Evolutionary conservation across 2,888 invertebrate genomes (phyloP).

Genomic region (Agrochola macilenta): DNA sequence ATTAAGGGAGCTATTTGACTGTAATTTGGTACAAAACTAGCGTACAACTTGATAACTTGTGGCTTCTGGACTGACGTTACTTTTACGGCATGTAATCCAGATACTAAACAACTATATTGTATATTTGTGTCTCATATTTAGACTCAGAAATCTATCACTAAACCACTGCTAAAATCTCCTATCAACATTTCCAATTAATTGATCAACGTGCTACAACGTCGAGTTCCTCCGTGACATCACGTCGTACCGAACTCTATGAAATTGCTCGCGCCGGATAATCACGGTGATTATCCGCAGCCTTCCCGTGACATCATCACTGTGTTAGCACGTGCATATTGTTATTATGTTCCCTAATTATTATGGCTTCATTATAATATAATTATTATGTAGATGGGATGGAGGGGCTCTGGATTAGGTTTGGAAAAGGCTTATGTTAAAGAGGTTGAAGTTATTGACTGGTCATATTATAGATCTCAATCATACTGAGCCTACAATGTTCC

Average conservation of each 20-base stretch:
- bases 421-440: background rate
- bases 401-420: background rate
- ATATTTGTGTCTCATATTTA: background rate
- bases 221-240: conserved; percentile 15
- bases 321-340: conserved; percentile 25
- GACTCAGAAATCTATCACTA: background rate
- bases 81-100: background rate
- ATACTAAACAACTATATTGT: background rate
- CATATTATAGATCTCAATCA: too few relatives aligned
- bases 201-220: background rate
- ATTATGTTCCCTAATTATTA: conserved; percentile 32
- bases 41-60: background rate
- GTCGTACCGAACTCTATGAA: background rate
- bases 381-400: conserved; percentile 3
- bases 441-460: background rate
- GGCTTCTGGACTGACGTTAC: background rate
- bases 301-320: conserved; percentile 14
- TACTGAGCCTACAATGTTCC: too few relatives aligned
- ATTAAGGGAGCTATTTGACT: background rate
- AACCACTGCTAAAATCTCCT: background rate
- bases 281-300: conserved; percentile 23
- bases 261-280: conserved; percentile 9
- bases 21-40: background rate
- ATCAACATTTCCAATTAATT: conserved; percentile 1
- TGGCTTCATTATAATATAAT: conserved; percentile 20